Conservation (phyloP, 2,888 invertebrate species). For the Acrocyrtus sp. region DNA sequence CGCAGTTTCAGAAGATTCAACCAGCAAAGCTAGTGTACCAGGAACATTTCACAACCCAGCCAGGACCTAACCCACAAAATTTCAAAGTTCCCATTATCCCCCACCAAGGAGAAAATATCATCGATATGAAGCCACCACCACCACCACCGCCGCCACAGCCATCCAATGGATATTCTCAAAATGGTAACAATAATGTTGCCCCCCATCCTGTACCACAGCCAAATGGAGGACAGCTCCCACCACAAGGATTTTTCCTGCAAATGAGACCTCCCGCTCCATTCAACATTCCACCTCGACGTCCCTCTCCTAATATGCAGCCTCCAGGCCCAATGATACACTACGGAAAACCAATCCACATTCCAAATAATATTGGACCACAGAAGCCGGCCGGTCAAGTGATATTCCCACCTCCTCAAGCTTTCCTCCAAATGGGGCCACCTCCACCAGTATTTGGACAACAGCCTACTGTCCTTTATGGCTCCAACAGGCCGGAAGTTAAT, state of each 20-base stretch:
- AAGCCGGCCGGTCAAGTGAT: slow-evolving; percentile 45
- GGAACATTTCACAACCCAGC: slow-evolving; percentile 54
- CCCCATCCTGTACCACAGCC: slow-evolving; percentile 15
- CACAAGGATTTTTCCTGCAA: slow-evolving; percentile 28
- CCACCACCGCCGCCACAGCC: slow-evolving; percentile 10
- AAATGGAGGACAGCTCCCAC: slow-evolving; percentile 32
- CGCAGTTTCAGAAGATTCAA: slow-evolving; percentile 52
- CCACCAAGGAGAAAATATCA: slow-evolving; percentile 15
- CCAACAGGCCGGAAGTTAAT: slow-evolving; percentile 17
- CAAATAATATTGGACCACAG: slow-evolving; percentile 42
- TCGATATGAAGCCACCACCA: neutral
- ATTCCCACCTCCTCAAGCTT: slow-evolving; percentile 40
- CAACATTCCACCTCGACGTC: slow-evolving; percentile 23
- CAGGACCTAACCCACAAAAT: slow-evolving; percentile 45
- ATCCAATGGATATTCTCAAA: neutral
- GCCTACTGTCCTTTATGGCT: slow-evolving; percentile 10
- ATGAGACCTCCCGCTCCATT: slow-evolving; percentile 44
- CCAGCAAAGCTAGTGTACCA: slow-evolving; percentile 61
- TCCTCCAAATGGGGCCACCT: slow-evolving; percentile 40
- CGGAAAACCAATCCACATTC: slow-evolving; percentile 35
- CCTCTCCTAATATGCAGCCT: slow-evolving; percentile 31
- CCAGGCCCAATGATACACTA: slow-evolving; percentile 36
- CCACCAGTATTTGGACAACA: neutral
- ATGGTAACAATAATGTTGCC: slow-evolving; percentile 5
- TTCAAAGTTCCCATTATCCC: slow-evolving; percentile 55